Evolutionary conservation across 2,888 invertebrate genomes (phyloP), one percentile per base, ranked within the genome.

Genomic region (Danaus chrysippus): DNA sequence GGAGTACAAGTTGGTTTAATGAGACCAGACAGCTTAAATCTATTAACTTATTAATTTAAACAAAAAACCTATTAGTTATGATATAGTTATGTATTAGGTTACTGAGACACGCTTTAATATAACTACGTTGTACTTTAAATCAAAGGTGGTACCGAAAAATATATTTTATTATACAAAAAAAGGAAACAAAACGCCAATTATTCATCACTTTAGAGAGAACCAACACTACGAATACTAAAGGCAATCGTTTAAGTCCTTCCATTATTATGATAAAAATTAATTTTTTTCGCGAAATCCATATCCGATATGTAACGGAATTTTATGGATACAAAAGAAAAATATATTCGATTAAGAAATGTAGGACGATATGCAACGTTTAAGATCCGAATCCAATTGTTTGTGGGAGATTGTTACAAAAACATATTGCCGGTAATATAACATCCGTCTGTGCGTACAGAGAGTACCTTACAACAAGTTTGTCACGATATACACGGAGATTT

Each of bases 331-430:
- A 86, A 88, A 80, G 59, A 58, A 82, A 86, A 89, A 83, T 84
- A 82, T 34, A 83, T 86, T 84, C 84, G 84, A 87, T 84, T 83
- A 81, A 87, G 88, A 90, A 87, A 89, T 91, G 87, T 90, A 68
- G 84, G 83, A 85, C 84, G 90, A 91, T 91, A 91, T 91, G 90
- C 89, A 89, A 88, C 88, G 89, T 91, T 90, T 77, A 83, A 86
- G 84, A 86, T 88, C 84, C 84, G n/a, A 49, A 10, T 12, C 9
- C 10, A 49, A 17, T 17, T 10, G 49, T 10, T 34, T 34, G 23
- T 6, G 23, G 23, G 23, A 34, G 23, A 34, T 34, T 34, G 23
- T 34, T 34, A 34, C 23, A 3, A 83, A 77, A 81, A 86, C 87
- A 86, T 86, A 84, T 87, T 89, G 90, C 90, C 89, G 90, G 90